Base-by-base conservation (phyloP, 2,888 invertebrate species). In the Acronicta leporina region DNA sequence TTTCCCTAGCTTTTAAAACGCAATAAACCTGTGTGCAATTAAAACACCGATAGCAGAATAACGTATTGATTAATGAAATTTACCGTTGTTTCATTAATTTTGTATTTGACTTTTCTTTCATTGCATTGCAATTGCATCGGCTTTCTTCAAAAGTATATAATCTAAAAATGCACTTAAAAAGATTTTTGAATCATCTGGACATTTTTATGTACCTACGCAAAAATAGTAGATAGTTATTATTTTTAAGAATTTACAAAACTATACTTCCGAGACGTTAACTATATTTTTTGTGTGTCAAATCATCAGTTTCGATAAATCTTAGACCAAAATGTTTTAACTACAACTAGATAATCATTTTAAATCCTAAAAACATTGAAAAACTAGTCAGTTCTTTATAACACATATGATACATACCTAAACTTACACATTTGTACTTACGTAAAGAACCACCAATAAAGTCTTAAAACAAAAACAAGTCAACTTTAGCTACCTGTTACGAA, bases 21-120 rank as follows among this genome's bases (percentile, higher is more conserved):
- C 89, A 91, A 91, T 91, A 92, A 92, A 94, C 92, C 33, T 91
- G 85, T 85, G 82, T 81, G 86, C 91, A 94, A 94, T 94, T 94
- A 94, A 92, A 93, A 89, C 88, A 92, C 89, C 93, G 91, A 93
- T 92, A 87, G 79, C 91, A 91, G 90, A 92, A 92, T 91, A 89
- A 92, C 92, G 85, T 82, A 84, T 89, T 89, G 90, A 92, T 91
- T 88, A 83, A 91, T 92, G 76, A 68, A 47, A 71, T 59, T 62
- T 56, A 67, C 49, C 63, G 44, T 5, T n/a, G 41, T 52, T 20
- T 20, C 20, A 20, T 20, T n/a, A n/a, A n/a, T 20, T 20, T 20
- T 20, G 20, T n/a, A n/a, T n/a, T n/a, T n/a, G n/a, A n/a, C n/a
- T n/a, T n/a, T n/a, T n/a, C n/a, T n/a, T n/a, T n/a, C n/a, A n/a